Base-by-base conservation (phyloP, 2,888 invertebrate genomes). In the Dione vanillae region DNA sequence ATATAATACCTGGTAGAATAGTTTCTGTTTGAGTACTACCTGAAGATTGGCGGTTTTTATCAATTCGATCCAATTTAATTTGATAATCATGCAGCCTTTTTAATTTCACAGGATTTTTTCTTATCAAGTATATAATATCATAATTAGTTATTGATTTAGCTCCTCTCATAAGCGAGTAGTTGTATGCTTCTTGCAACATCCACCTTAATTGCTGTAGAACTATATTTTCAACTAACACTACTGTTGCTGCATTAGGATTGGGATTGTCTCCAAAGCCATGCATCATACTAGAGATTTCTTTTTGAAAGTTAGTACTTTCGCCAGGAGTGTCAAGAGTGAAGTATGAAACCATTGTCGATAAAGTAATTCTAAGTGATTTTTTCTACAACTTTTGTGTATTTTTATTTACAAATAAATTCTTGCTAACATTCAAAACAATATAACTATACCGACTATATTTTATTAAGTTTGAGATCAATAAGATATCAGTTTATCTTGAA, bases 231-330 rank as follows among this genome's bases (percentile, higher is more conserved):
- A 98, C 96, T 61, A 98, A 89, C 68, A 95, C 95, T 0, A 98
- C 98, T 0, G 98, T 97, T 56, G 97, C 97, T 0, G 95, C 94
- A 52, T 97, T 94, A 0, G 98, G 98, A 73, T 96, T 95, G 20
- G 96, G 95, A 80, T 96, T 96, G 82, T 98, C 98, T 0, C 98
- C 98, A 83, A 98, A 97, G n/a, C 98, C 98, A 79, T 97, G 96
- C 98, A 98, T 97, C 95, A 98, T 97, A 79, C 95, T 94, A 0
- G 96, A 96, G 77, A 97, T 97, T 90, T 97, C 97, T 87, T 94
- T 92, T 82, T 94, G 94, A 78, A 94, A 95, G 68, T 94, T 93
- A 0, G 85, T 85, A 1, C 81, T 83, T 76, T 92, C 92, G 10
- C 84, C 82, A 0, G 85, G 76, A 6, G 83, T 82, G 9, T 92